Conservation (phyloP, 2,888 invertebrate species). For the Crioceris asparagi region DNA sequence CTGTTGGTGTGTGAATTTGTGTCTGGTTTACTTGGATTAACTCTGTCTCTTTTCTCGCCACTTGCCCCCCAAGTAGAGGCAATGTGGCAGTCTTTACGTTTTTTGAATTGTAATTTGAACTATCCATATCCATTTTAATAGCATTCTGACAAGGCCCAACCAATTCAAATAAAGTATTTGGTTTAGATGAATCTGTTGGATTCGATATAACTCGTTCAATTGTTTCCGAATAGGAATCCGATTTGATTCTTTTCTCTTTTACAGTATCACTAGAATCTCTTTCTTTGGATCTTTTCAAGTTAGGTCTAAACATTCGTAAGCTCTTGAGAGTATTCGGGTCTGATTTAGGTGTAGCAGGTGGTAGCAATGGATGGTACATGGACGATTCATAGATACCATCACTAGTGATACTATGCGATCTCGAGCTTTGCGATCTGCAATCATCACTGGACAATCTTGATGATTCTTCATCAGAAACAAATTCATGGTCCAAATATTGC, state of each 20-base stretch:
- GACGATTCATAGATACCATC: constrained; percentile 32
- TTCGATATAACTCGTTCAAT: background rate
- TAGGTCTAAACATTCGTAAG: constrained; percentile 42
- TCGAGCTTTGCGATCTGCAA: constrained; percentile 41
- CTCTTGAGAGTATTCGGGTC: constrained; percentile 45
- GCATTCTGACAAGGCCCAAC: too few species aligned
- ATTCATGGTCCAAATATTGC: constrained; percentile 28
- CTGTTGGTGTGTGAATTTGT: background rate
- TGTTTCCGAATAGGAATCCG: constrained; percentile 6
- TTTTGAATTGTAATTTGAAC: constrained; percentile 22
- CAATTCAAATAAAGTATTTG: too few species aligned
- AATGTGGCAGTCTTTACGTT: constrained; percentile 30
- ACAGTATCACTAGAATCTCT: constrained; percentile 10
- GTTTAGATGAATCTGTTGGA: too few species aligned
- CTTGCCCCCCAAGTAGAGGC: constrained; percentile 29
- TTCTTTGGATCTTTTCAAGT: constrained; percentile 27
- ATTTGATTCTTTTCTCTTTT: constrained; percentile 14
- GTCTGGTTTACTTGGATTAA: constrained; percentile 18
- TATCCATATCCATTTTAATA: background rate
- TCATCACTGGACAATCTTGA: constrained; percentile 36
- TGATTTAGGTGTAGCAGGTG: constrained; percentile 27
- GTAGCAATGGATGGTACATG: constrained; percentile 18
- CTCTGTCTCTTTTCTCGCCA: constrained; percentile 21
- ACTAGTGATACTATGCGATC: constrained; percentile 39
- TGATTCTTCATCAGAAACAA: constrained; percentile 26